Percentiles rank a stretch among this genome's conserved stretches.
These are phyloP conservation scores for Alca torda DNA, from an alignment of 2,797 vertebrate genomes.

Conservation along the genomic window DNA sequence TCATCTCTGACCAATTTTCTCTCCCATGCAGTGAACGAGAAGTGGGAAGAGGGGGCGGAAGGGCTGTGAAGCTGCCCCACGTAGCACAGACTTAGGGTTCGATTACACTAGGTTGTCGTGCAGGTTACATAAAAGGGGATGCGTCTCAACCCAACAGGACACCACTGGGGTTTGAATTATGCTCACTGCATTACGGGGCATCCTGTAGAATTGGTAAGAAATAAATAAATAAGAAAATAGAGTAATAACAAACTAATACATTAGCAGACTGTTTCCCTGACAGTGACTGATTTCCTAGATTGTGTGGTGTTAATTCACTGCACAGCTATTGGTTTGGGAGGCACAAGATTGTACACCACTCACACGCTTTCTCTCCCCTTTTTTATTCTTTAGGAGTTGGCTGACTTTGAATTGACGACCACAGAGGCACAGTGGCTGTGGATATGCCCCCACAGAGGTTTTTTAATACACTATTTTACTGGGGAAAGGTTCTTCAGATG, in stretches of 20 bases:
- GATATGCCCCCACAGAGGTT: conserved; percentile 5
- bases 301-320: neutral
- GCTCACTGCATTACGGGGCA: neutral
- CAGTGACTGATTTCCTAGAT: conserved; percentile 16
- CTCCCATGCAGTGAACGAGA: neutral
- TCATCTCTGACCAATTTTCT: neutral
- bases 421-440: conserved; percentile 10
- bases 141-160: neutral
- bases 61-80: neutral
- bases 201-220: neutral
- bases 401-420: conserved; percentile 36
- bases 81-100: neutral
- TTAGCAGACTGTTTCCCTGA: neutral
- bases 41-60: neutral
- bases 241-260: neutral
- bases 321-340: neutral
- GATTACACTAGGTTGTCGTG: neutral
- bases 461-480: neutral
- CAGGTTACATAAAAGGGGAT: neutral
- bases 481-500: conserved; percentile 18
- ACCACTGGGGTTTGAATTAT: neutral
- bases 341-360: neutral
- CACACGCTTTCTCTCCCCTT: neutral
- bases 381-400: conserved; percentile 8
- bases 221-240: neutral